phyloP scores from a whole-genome alignment of 2,113 vertebrate genomes.

The Centrocercus urophasianus region DNA sequence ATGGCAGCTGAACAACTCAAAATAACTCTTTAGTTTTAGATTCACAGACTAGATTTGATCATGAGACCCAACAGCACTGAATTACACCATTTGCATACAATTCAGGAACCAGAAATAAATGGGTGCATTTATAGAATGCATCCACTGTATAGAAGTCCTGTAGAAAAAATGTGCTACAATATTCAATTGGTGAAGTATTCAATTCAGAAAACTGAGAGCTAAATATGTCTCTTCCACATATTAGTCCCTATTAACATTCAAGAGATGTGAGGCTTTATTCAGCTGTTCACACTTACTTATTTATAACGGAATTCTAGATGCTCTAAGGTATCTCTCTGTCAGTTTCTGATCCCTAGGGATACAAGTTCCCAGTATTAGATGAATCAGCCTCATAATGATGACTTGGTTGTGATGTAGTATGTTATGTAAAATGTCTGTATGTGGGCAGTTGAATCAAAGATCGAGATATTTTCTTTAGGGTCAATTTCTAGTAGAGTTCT shows the following conservation, averaged over 20 bases:
- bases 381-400: neutral
- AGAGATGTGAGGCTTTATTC: neutral
- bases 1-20: neutral
- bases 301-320: neutral
- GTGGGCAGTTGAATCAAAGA: neutral
- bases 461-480: neutral
- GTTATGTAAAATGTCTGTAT: neutral
- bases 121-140: no score
- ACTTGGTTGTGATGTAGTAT: neutral
- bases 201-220: neutral
- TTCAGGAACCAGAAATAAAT: neutral
- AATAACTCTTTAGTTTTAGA: neutral
- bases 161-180: neutral
- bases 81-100: neutral
- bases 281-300: neutral
- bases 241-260: neutral
- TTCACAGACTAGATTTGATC: neutral
- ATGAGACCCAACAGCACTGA: neutral
- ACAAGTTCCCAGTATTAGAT: neutral
- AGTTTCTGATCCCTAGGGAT: neutral
- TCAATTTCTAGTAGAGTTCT: neutral
- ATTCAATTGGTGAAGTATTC: neutral
- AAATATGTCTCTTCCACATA: neutral
- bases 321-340: neutral
- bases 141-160: neutral